These are phyloP conservation scores for Nemotelus pantherinus DNA, from an alignment of 2,888 invertebrate genomes.

Conservation along the genomic window DNA sequence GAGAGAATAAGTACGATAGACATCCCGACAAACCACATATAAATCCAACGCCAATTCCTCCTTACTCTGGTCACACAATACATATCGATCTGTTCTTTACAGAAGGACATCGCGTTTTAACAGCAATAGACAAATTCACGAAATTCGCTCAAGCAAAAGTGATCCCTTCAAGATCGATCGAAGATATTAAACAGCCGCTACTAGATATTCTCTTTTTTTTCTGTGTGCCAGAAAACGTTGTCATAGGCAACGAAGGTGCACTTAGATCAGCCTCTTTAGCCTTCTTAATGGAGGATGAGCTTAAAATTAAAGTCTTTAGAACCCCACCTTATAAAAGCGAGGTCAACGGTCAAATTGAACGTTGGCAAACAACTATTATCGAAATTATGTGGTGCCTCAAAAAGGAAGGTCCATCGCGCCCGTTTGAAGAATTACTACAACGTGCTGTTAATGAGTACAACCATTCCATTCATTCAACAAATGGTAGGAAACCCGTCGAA, in stretches of 20 bases:
- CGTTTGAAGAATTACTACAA: no score
- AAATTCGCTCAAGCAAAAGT: conserved; percentile 40
- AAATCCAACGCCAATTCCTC: conserved; percentile 37
- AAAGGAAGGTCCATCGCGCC: no score
- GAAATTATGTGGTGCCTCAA: no score
- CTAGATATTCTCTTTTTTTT: conserved; percentile 37
- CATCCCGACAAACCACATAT: conserved; percentile 30
- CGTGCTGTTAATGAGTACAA: no score
- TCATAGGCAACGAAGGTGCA: conserved; percentile 46
- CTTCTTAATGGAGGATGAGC: conserved; percentile 33
- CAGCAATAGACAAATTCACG: conserved; percentile 49
- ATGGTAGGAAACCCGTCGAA: neutral
- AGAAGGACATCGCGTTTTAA: conserved; percentile 44
- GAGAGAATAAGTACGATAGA: conserved; percentile 45
- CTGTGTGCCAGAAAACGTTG: conserved; percentile 36
- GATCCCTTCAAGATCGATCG: conserved; percentile 24
- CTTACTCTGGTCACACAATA: conserved; percentile 31
- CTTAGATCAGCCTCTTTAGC: conserved; percentile 33
- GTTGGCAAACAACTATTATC: neutral
- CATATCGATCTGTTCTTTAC: conserved; percentile 41
- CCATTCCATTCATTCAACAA: conserved; percentile 26
- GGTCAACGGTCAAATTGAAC: conserved; percentile 49
- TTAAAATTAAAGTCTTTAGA: conserved; percentile 22
- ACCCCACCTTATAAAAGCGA: conserved; percentile 32
- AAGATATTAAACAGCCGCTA: conserved; percentile 40